These are phyloP conservation scores for Malurus splendens DNA, from an alignment of 2,797 vertebrate species.

Conservation along the genomic window DNA sequence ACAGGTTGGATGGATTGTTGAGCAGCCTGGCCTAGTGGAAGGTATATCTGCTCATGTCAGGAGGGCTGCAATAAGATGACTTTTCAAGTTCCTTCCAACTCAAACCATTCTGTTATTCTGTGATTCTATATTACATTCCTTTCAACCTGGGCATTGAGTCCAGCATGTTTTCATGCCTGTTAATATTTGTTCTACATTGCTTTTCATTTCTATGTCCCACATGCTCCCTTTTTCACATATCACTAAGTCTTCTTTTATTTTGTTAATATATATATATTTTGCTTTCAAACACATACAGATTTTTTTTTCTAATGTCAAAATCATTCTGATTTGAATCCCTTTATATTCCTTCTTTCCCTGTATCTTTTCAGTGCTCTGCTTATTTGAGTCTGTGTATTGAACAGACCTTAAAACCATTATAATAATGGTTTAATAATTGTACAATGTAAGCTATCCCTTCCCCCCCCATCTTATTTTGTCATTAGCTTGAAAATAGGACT, in stretches of 20 bases:
- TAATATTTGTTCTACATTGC: neutral
- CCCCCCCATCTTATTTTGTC: rapidly evolving
- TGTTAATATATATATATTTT: neutral
- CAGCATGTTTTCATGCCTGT: neutral
- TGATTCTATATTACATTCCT: neutral
- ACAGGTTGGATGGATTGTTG: neutral
- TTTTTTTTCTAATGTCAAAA: neutral
- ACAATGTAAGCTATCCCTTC: neutral
- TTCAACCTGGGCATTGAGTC: neutral
- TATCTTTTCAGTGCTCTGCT: neutral
- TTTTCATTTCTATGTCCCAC: neutral
- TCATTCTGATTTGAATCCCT: neutral
- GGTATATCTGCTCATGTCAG: too few species aligned
- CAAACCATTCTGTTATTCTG: neutral
- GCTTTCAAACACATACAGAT: neutral
- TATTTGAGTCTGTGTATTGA: neutral
- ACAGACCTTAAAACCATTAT: neutral
- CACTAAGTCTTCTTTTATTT: neutral
- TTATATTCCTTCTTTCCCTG: neutral
- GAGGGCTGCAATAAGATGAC: too few species aligned
- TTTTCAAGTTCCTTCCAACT: neutral
- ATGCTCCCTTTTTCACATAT: neutral
- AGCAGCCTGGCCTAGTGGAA: neutral
- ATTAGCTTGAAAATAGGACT: neutral
- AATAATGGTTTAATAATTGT: neutral